phyloP scores from a whole-genome alignment of 2,888 invertebrate species.

The Brenthis ino region DNA sequence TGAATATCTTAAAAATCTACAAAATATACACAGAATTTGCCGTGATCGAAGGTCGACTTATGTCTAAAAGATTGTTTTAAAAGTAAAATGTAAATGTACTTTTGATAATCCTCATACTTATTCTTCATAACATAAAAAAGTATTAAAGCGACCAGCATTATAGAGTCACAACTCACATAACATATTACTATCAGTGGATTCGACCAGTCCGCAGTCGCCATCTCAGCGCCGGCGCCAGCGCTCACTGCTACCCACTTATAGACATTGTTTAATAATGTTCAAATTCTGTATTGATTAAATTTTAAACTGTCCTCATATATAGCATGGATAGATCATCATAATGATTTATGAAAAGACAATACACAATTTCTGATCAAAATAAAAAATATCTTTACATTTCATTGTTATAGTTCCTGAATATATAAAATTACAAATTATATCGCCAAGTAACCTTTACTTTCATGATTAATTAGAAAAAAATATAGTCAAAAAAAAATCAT shows the following conservation, averaged over 20 bases:
- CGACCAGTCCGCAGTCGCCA: slow-evolving; percentile 36
- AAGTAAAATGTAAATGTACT: too few relatives aligned
- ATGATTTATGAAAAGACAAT: not conserved
- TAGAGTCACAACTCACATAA: slow-evolving; percentile 31
- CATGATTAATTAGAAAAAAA: too few relatives aligned
- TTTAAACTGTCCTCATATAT: not conserved
- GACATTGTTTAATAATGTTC: slow-evolving; percentile 27
- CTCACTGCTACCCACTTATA: slow-evolving; percentile 25
- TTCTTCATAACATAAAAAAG: not conserved
- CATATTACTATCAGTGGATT: slow-evolving; percentile 38
- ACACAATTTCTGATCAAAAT: too few relatives aligned
- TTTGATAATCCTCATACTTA: too few relatives aligned
- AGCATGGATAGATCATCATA: not conserved
- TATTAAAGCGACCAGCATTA: slow-evolving; percentile 3
- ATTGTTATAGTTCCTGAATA: too few relatives aligned
- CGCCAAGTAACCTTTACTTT: too few relatives aligned
- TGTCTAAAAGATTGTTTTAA: too few relatives aligned
- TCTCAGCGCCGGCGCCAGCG: slow-evolving; percentile 43
- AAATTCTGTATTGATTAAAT: not conserved
- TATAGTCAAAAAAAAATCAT: too few relatives aligned
- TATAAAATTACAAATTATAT: too few relatives aligned
- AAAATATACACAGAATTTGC: not conserved
- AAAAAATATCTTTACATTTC: too few relatives aligned
- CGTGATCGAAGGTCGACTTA: too few relatives aligned
- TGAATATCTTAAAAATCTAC: not conserved